Percentiles rank a stretch among this genome's conserved stretches.
These are phyloP conservation scores for Gastracanthus pulcherrimus DNA, from an alignment of 2,888 invertebrate species.

Conservation along the genomic window DNA sequence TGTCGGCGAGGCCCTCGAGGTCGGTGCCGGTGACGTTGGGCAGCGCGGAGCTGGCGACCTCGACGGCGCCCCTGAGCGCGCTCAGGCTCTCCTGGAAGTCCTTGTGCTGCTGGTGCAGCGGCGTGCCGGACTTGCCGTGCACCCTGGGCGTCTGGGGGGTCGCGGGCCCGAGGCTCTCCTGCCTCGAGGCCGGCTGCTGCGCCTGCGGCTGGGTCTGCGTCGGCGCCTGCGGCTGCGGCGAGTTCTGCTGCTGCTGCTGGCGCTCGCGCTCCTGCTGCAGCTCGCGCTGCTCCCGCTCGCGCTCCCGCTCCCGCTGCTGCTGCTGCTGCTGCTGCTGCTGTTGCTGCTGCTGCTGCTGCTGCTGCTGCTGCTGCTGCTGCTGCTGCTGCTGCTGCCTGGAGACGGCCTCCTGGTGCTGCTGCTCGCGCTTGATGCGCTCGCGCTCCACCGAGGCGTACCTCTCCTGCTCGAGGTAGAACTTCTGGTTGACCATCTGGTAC, in stretches of 20 bases:
- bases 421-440: conserved; percentile 78
- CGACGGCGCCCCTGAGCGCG: conserved; percentile 85
- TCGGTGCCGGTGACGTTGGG: conserved; percentile 86
- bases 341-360: conserved; percentile 78
- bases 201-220: conserved; percentile 71
- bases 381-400: conserved; percentile 72
- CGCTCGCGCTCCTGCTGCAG: conserved; percentile 79
- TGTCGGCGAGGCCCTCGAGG: conserved; percentile 92
- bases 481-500: conserved; percentile 75
- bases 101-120: conserved; percentile 78
- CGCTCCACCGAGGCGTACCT: conserved; percentile 78
- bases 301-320: conserved; percentile 76
- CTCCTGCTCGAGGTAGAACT: conserved; percentile 81
- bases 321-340: conserved; percentile 78
- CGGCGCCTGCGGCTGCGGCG: conserved; percentile 74
- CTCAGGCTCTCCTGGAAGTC: conserved; percentile 89
- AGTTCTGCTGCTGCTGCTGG: conserved; percentile 76
- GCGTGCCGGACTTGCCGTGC: conserved; percentile 77
- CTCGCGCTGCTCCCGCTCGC: conserved; percentile 80
- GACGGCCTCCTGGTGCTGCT: conserved; percentile 77
- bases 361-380: conserved; percentile 80
- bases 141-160: conserved; percentile 59
- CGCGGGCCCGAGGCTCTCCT: conserved; percentile 67
- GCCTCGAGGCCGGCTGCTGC: conserved; percentile 71
- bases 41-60: conserved; percentile 80